Conservation (phyloP, 1,140 invertebrate genomes). For the Venustaconcha ellipsiformis region DNA sequence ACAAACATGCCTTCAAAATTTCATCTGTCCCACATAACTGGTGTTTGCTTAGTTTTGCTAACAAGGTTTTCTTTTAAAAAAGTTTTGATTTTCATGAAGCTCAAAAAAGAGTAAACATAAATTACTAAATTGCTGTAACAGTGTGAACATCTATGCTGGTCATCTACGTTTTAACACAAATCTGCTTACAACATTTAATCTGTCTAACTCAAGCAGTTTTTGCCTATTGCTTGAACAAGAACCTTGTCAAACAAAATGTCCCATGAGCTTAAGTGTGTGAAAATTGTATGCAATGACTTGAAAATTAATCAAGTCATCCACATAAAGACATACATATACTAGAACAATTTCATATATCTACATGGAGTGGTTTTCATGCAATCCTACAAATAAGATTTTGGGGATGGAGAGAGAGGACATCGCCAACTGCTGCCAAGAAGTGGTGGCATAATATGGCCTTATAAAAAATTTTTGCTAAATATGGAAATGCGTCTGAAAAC, state of each 20-base stretch:
- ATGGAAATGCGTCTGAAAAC: background rate
- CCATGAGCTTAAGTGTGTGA: background rate
- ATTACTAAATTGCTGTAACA: too few relatives aligned
- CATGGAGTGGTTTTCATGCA: background rate
- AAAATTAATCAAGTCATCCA: background rate
- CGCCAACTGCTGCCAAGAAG: background rate
- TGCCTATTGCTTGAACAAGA: background rate
- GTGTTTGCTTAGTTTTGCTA: too few relatives aligned
- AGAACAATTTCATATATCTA: background rate
- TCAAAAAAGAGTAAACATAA: too few relatives aligned
- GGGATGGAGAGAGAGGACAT: background rate
- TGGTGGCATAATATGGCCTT: background rate
- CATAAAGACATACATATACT: too few relatives aligned
- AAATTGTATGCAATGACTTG: background rate
- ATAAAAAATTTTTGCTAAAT: background rate
- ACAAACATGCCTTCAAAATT: too few relatives aligned
- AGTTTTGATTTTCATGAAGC: too few relatives aligned
- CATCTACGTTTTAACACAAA: background rate
- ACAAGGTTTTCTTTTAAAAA: too few relatives aligned
- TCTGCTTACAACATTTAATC: too few relatives aligned
- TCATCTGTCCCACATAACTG: too few relatives aligned
- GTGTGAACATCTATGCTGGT: background rate
- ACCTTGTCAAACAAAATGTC: conserved; percentile 3
- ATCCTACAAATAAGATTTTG: too few relatives aligned
- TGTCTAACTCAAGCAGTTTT: background rate